Percentiles rank a stretch among this genome's conserved stretches.
Evolutionary conservation across 2,113 vertebrate genomes (phyloP).

Genomic region (Calidris pugnax): DNA sequence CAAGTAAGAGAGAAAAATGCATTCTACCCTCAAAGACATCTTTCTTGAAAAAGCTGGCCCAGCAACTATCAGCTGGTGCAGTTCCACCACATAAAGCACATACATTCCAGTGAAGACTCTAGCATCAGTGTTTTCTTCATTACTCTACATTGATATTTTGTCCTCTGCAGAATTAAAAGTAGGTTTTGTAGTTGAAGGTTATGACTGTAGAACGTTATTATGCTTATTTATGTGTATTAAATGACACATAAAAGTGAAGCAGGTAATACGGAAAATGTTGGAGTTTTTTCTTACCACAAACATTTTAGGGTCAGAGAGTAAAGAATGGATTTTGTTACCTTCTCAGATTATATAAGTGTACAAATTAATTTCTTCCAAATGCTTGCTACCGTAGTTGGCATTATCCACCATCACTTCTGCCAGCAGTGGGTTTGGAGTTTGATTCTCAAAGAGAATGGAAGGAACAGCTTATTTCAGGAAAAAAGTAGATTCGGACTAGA

Average conservation of each 20-base stretch:
- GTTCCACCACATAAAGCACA: not conserved
- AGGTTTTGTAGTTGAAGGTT: not conserved
- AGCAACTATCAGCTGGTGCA: not conserved
- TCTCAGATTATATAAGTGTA: slow-evolving; percentile 10
- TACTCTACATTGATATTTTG: not conserved
- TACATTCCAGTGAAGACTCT: not conserved
- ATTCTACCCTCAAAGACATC: not conserved
- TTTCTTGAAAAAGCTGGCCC: not conserved
- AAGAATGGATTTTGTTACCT: slow-evolving; percentile 30
- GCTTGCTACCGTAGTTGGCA: slow-evolving; percentile 45
- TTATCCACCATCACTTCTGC: not conserved
- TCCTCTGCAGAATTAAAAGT: not conserved
- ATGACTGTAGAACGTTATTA: not conserved
- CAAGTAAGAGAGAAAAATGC: not conserved
- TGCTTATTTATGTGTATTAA: not conserved
- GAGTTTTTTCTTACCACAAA: slow-evolving; percentile 1
- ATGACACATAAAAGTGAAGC: not conserved
- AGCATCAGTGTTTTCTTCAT: not conserved
- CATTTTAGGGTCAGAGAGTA: not conserved
- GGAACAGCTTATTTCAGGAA: not conserved
- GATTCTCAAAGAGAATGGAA: not conserved
- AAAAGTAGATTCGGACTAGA: not conserved
- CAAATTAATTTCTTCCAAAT: slow-evolving; percentile 57
- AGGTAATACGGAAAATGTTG: slow-evolving; percentile 11
- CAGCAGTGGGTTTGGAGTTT: slow-evolving; percentile 21